Base-by-base conservation (phyloP, 2,113 vertebrate species). In the Anarrhichthys ocellatus region DNA sequence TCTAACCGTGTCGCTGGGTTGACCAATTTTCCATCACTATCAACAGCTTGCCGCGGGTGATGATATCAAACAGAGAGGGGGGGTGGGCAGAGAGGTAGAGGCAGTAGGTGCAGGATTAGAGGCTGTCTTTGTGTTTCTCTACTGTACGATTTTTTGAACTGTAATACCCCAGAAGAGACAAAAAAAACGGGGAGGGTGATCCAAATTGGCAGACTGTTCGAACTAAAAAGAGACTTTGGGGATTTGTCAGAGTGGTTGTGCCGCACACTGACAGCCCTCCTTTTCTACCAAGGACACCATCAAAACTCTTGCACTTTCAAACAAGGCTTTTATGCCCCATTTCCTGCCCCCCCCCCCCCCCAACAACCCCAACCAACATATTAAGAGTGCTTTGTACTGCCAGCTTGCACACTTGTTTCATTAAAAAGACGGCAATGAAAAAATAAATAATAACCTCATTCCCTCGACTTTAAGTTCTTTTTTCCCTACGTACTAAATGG, bases 391-490 rank as follows among this genome's bases (percentile, higher is more conserved):
- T 77, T 42, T 79, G 70, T 52, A 11, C 74, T 76, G 80, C 82
- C 87, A 87, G 73, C 52, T 76, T 78, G 80, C 83, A 87, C 67
- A 83, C 80, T 74, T 17, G 44, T 89, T 87, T 87, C 67, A 86
- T 84, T 78, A 70, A 72, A 78, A 71, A 61, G 32, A 42, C 5
- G 5, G 56, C 20, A 52, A 20, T 22, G 8, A 83, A 83, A 69
- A 61, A 82, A 83, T 87, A 74, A 29, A 67, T 54, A 78, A 81
- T 56, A 79, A 79, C 50, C 66, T 76, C 61, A 52, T 59, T 66
- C 34, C 70, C 40, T 72, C 17, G 7, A 50, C 74, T 72, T 29
- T 29, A 0, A 44, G 18, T 15, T 32, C 20, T 65, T 56, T 62
- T 18, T 32, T 24, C 71, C 36, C 36, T 40, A 2, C 3, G 8